Conservation (phyloP, 2,113 vertebrate species). For the Aegotheles bennettii region DNA sequence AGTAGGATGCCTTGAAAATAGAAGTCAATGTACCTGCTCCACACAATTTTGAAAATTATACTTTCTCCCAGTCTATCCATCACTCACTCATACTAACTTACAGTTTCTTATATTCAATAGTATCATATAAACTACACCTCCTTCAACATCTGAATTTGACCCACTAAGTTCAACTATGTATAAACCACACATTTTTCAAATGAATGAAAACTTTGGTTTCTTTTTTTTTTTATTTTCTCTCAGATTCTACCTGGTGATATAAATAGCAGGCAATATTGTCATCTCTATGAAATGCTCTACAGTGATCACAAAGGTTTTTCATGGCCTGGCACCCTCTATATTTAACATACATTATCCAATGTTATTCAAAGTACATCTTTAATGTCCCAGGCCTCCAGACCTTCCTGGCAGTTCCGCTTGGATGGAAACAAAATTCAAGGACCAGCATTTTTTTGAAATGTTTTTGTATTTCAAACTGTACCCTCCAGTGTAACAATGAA, state of each 20-base stretch:
- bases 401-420: constrained; percentile 36
- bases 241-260: neutral
- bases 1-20: neutral
- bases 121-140: neutral
- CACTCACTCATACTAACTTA: neutral
- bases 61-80: neutral
- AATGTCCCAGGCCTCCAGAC: neutral
- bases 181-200: neutral
- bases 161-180: neutral
- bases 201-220: neutral
- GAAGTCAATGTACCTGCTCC: neutral
- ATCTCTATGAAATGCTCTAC: neutral
- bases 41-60: neutral
- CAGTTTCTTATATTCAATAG: neutral
- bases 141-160: neutral
- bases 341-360: constrained; percentile 24
- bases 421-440: constrained; percentile 15
- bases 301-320: neutral
- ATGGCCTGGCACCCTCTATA: constrained; percentile 1
- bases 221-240: neutral
- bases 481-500: neutral
- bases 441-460: neutral
- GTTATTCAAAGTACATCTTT: constrained; percentile 21
- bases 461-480: neutral
- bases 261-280: neutral